Conservation (phyloP, 2,797 vertebrate genomes). For the Enteromius unitaeniatus region DNA sequence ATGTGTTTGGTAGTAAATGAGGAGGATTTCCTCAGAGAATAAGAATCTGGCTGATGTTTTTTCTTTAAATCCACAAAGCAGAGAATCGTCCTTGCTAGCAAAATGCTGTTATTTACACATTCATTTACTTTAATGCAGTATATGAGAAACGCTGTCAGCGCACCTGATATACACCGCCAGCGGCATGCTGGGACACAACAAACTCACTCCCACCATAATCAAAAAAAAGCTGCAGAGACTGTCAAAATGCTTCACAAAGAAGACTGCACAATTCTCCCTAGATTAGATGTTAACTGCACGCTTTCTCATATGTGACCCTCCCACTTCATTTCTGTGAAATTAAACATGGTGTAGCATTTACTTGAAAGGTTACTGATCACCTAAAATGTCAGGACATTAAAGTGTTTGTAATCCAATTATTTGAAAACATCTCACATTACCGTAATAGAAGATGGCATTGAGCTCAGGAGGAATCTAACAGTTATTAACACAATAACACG, state of each 20-base stretch:
- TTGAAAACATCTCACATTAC: conserved; percentile 15
- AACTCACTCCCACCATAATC: neutral
- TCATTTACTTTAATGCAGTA: neutral
- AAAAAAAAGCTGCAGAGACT: neutral
- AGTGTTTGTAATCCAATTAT: conserved; percentile 4
- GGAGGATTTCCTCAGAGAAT: neutral
- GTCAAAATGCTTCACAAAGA: neutral
- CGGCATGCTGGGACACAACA: conserved; percentile 4
- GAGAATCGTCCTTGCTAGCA: neutral
- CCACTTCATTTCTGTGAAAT: conserved; percentile 19
- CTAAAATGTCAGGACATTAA: conserved; percentile 17
- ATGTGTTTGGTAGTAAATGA: neutral
- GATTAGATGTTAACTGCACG: neutral
- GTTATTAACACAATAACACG: conserved; percentile 14
- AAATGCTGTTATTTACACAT: neutral
- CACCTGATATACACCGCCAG: neutral
- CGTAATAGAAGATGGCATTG: neutral
- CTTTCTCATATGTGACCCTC: neutral
- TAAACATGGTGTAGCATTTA: neutral
- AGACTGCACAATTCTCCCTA: neutral
- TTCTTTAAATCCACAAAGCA: neutral
- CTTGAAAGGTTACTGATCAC: conserved; percentile 25
- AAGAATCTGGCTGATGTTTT: neutral
- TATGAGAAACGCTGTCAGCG: neutral
- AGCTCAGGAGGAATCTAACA: neutral